Evolutionary conservation across 1,140 invertebrate species (phyloP), one percentile per base, ranked within the genome.

Genomic region (Tetraneura akinire): DNA sequence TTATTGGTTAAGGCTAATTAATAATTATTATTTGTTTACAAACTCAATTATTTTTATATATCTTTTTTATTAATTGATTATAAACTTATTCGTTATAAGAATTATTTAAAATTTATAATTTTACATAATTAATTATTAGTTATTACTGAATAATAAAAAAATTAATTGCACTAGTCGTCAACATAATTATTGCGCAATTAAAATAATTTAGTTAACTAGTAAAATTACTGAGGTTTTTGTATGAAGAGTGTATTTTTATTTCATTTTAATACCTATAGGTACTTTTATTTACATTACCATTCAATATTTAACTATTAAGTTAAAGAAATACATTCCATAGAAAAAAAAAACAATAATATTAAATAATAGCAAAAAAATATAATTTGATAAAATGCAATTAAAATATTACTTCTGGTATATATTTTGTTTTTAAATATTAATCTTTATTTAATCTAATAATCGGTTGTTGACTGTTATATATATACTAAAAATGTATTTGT

Each of bases 171-270:
- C 32, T 37, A 18, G 14, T 42, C 32, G n/a, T 64, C 32, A 64
- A 37, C 37, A 64, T 64, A 64, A 9, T 64, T 21, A 64, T 64
- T 64, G 29, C 29, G 16, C 62, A 64, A 13, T 64, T 64, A 64
- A n/a, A 11, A 64, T 64, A 64, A n/a, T 32, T 32, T 6, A 9
- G 16, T 60, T 32, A 16, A 6, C 9, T 62, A 32, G 32, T 1
- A 62, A 62, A 18, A 26, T 55, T 55, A 21, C 21, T 55, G 8
- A 37, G n/a, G n/a, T 32, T 62, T 62, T 32, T 32, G n/a, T n/a
- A 37, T 37, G 3, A 37, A 37, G 3, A 37, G 32, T 4, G n/a
- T 4, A 37, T 37, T 37, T 37, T 37, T 37, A 37, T 37, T 37
- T 37, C 3, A 37, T 37, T n/a, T 37, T 8, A 37, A 3, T 37